A percentile compares a stretch with the other conserved stretches of the same genome.
These are phyloP conservation scores for Hedychridium roseum DNA, from an alignment of 2,888 invertebrate species.

Conservation along the genomic window DNA sequence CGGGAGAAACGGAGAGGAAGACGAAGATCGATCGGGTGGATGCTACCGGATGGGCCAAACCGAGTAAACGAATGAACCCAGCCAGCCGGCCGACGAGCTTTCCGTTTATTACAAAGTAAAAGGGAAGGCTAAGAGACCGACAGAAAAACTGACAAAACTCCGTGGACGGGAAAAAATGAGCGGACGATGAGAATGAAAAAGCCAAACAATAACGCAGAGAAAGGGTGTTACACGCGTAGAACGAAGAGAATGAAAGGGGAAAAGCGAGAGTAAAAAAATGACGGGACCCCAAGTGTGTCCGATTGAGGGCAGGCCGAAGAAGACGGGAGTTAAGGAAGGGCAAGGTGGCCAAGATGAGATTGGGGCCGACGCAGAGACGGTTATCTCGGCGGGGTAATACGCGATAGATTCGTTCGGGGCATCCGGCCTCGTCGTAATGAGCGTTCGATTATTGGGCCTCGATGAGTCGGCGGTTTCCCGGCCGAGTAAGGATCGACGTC, in stretches of 20 bases:
- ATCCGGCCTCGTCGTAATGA: slow-evolving; percentile 1
- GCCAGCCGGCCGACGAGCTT: neutral
- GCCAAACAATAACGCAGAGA: neutral
- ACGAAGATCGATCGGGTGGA: neutral
- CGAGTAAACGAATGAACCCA: neutral
- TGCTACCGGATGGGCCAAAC: neutral
- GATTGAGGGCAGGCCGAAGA: neutral
- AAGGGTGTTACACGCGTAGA: too few relatives aligned
- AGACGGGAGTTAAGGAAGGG: neutral
- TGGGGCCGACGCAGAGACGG: too few relatives aligned
- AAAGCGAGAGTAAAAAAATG: too few relatives aligned
- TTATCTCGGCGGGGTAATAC: slow-evolving; percentile 1
- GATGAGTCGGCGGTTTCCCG: neutral
- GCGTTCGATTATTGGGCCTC: slow-evolving; percentile 2
- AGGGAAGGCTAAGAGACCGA: too few relatives aligned
- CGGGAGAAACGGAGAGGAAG: neutral
- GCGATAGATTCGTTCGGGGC: slow-evolving; percentile 1
- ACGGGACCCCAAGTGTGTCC: too few relatives aligned
- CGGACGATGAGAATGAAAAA: neutral
- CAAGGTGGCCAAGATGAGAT: too few relatives aligned
- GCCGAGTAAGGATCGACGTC: neutral
- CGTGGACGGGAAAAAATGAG: neutral
- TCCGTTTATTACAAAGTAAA: too few relatives aligned
- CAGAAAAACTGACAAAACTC: too few relatives aligned
- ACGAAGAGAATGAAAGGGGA: too few relatives aligned